Evolutionary conservation across 2,888 invertebrate species (phyloP).

Genomic region (Cerastis leucographa): DNA sequence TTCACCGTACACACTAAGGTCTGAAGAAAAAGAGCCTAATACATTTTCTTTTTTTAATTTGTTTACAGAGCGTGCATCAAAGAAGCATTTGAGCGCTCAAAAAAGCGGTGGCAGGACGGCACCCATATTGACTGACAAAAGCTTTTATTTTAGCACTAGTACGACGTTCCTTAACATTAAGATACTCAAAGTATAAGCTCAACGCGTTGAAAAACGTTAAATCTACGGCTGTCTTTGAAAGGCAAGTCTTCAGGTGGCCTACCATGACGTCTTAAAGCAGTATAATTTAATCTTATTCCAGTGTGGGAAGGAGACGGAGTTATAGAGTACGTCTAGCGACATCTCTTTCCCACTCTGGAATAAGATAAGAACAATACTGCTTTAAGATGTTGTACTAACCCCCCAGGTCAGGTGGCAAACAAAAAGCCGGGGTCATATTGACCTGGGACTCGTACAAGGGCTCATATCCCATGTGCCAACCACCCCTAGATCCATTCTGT

Average conservation of each 20-base stretch:
- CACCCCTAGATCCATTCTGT: conserved; percentile 8
- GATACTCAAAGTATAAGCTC: conserved; percentile 50
- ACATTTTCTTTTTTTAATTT: background rate
- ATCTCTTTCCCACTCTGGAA: no score
- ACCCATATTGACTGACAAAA: conserved; percentile 81
- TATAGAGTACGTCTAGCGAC: no score
- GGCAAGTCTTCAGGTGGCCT: background rate
- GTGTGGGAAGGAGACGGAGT: no score
- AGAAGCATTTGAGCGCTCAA: conserved; percentile 94
- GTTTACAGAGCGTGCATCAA: conserved; percentile 92
- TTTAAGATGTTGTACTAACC: no score
- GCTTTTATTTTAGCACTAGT: conserved; percentile 37
- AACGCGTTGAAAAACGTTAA: conserved; percentile 26
- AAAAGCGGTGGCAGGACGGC: conserved; percentile 88
- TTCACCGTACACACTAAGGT: background rate
- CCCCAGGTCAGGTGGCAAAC: background rate
- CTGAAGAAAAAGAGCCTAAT: background rate
- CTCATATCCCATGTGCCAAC: conserved; percentile 18
- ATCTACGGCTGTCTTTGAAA: conserved; percentile 10
- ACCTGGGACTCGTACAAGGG: background rate
- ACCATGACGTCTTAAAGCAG: no score
- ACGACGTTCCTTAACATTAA: conserved; percentile 53
- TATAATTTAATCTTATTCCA: no score
- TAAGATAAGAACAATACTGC: no score
- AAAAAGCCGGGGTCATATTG: conserved; percentile 16